A percentile compares a stretch with the other conserved stretches of the same genome.
These are phyloP conservation scores for Thunnus albacares DNA, from an alignment of 2,797 vertebrate genomes.

Conservation along the genomic window DNA sequence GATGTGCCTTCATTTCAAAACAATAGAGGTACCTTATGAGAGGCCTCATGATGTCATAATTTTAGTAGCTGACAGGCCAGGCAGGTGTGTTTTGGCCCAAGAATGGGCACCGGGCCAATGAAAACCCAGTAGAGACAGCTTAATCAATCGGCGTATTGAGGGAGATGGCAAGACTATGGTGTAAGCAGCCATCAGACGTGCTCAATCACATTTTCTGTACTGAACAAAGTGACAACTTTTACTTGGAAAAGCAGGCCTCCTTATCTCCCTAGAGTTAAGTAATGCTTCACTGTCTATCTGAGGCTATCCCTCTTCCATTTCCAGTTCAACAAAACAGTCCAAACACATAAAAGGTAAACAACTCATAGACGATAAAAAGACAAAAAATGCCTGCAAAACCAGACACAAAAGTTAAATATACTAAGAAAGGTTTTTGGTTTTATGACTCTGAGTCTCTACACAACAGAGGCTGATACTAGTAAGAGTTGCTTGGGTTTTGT, in stretches of 20 bases:
- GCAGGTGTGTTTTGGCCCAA: conserved; percentile 65
- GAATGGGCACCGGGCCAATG: conserved; percentile 49
- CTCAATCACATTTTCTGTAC: conserved; percentile 65
- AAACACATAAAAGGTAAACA: conserved; percentile 10
- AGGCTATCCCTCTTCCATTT: conserved; percentile 21
- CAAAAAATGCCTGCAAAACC: conserved; percentile 1
- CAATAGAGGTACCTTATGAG: conserved; percentile 85
- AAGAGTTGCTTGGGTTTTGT: conserved; percentile 44
- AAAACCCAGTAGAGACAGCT: conserved; percentile 62
- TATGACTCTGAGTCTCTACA: conserved; percentile 9
- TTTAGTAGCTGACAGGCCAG: conserved; percentile 77
- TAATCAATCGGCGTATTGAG: conserved; percentile 74
- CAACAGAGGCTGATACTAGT: conserved; percentile 24
- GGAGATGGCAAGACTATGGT: conserved; percentile 34
- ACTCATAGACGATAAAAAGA: background rate
- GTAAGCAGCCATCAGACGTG: conserved; percentile 60
- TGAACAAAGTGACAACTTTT: conserved; percentile 53
- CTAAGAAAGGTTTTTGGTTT: conserved; percentile 22
- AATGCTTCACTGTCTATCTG: conserved; percentile 40
- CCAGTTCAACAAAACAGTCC: conserved; percentile 17
- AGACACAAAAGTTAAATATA: conserved; percentile 10
- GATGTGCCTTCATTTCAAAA: conserved; percentile 88
- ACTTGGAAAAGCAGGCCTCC: conserved; percentile 43
- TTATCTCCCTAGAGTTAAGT: conserved; percentile 44
- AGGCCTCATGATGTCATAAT: conserved; percentile 84